A percentile compares a stretch with the other conserved stretches of the same genome.
Conservation (phyloP, 2,888 invertebrate species). For the Drosophila buzzatii region DNA sequence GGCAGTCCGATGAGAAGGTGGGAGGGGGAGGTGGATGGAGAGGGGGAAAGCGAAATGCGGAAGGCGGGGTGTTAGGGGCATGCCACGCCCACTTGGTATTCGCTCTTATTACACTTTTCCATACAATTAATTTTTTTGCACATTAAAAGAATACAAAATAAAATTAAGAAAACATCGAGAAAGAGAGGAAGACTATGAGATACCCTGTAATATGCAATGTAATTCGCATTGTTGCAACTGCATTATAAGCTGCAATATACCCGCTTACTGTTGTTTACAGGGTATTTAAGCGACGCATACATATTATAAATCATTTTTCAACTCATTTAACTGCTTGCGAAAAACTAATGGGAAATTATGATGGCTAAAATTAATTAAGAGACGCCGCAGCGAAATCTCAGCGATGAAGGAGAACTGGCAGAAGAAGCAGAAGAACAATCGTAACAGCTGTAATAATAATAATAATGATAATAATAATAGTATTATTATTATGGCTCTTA, state of each 20-base stretch:
- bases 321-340: constrained; percentile 70
- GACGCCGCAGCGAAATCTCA: constrained; percentile 47
- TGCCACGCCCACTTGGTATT: constrained; percentile 27
- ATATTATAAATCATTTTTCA: constrained; percentile 73
- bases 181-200: neutral
- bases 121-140: constrained; percentile 65
- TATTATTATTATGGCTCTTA: constrained; percentile 10
- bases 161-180: constrained; percentile 5
- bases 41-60: neutral
- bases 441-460: constrained; percentile 5
- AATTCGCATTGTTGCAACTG: neutral
- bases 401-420: constrained; percentile 4
- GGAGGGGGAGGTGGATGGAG: too few relatives aligned
- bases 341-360: constrained; percentile 66
- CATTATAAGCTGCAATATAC: too few relatives aligned
- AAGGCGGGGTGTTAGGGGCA: neutral
- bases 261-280: constrained; percentile 9
- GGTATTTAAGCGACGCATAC: constrained; percentile 23
- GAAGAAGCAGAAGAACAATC: constrained; percentile 25
- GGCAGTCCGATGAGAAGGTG: too few relatives aligned
- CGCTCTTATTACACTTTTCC: constrained; percentile 65
- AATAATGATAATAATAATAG: constrained; percentile 35
- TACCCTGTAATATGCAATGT: neutral
- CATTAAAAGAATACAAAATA: constrained; percentile 43
- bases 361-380: constrained; percentile 71